A percentile compares a stretch with the other conserved stretches of the same genome.
phyloP scores from a whole-genome alignment of 2,797 vertebrate species.

The Etheostoma nigrum region DNA sequence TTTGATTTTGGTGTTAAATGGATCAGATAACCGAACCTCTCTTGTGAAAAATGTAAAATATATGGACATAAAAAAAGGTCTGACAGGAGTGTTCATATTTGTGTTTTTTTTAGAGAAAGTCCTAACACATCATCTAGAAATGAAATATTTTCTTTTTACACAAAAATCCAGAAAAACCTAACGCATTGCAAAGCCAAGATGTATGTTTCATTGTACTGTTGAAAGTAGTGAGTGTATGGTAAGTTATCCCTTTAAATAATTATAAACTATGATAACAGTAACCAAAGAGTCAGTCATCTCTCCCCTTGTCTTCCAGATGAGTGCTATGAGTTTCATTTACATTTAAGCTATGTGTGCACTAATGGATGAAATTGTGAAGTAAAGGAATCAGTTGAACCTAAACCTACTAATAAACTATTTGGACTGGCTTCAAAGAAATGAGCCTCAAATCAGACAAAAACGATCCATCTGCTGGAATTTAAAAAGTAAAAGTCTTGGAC shows the following conservation, averaged over 20 bases:
- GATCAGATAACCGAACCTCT: conserved; percentile 17
- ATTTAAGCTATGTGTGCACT: not conserved
- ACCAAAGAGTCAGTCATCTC: conserved; percentile 50
- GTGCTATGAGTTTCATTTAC: conserved; percentile 31
- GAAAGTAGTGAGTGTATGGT: not conserved
- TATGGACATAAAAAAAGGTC: not conserved
- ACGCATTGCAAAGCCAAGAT: conserved; percentile 19
- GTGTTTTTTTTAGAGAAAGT: conserved; percentile 11
- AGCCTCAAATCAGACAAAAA: conserved; percentile 48
- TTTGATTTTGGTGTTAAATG: conserved; percentile 28
- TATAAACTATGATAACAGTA: conserved; percentile 26
- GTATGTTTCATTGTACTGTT: conserved; percentile 9
- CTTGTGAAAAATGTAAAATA: not conserved
- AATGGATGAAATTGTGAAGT: conserved; percentile 16
- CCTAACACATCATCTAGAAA: not conserved
- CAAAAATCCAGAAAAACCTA: conserved; percentile 19
- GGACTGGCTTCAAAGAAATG: conserved; percentile 42
- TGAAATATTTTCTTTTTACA: conserved; percentile 13
- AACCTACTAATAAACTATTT: conserved; percentile 15
- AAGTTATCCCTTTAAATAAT: conserved; percentile 46
- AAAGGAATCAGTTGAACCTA: conserved; percentile 28
- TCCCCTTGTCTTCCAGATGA: conserved; percentile 29
- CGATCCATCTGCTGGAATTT: conserved; percentile 55
- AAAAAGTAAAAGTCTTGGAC: conserved; percentile 47
- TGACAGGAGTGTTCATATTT: not conserved